phyloP scores from a whole-genome alignment of 2,113 vertebrate genomes.

The Polypterus bichir region DNA sequence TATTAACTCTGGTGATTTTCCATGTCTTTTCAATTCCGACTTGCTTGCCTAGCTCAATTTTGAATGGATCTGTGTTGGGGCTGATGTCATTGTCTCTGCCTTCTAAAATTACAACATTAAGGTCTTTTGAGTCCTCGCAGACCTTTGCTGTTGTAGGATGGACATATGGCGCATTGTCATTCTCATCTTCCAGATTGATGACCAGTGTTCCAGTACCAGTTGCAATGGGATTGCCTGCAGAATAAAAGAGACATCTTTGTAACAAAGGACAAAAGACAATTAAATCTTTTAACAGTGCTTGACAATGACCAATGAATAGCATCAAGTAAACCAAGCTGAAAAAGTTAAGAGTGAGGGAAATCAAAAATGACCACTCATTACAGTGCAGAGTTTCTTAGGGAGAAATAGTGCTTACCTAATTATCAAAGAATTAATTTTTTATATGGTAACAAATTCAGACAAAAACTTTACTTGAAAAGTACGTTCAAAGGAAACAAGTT shows the following conservation, averaged over 20 bases:
- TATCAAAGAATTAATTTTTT: too few relatives aligned
- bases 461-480: too few relatives aligned
- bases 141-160: constrained; percentile 73
- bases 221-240: constrained; percentile 71
- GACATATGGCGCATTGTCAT: constrained; percentile 80
- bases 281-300: too few relatives aligned
- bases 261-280: too few relatives aligned
- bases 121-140: constrained; percentile 78
- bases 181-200: constrained; percentile 78
- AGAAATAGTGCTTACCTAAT: too few relatives aligned
- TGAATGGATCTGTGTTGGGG: constrained; percentile 84
- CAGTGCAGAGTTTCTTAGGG: too few relatives aligned
- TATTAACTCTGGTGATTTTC: constrained; percentile 81
- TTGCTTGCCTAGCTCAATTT: constrained; percentile 82
- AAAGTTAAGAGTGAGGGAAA: too few relatives aligned
- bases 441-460: too few relatives aligned
- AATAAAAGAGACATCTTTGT: background rate
- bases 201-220: constrained; percentile 83
- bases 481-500: too few relatives aligned
- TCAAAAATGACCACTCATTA: too few relatives aligned
- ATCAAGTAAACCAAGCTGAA: too few relatives aligned
- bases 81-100: constrained; percentile 79
- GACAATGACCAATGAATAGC: too few relatives aligned
- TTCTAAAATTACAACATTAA: constrained; percentile 72
- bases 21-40: constrained; percentile 76